Conservation (phyloP, 1,140 invertebrate genomes). For the Cydia splendana region DNA sequence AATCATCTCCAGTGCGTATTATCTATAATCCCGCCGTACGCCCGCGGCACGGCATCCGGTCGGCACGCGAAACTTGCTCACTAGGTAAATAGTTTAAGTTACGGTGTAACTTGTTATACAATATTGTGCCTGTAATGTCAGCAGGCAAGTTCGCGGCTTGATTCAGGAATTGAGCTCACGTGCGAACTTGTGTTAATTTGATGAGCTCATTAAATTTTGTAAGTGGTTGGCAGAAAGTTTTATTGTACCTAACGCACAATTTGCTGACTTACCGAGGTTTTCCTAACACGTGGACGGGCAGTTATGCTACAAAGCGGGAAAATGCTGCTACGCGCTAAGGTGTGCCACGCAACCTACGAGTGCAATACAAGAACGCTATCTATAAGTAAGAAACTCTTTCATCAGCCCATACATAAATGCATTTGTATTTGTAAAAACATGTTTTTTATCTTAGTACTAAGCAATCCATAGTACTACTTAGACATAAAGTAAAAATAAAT, state of each 20-base stretch:
- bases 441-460: too few relatives aligned
- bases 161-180: conserved; percentile 38
- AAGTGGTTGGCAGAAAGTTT: not conserved
- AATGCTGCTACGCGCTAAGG: too few relatives aligned
- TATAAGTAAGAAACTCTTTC: too few relatives aligned
- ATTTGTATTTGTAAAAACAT: too few relatives aligned
- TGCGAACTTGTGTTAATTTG: conserved; percentile 8
- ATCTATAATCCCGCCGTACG: conserved; percentile 41
- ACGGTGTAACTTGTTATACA: conserved; percentile 46
- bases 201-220: conserved; percentile 18
- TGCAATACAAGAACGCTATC: too few relatives aligned
- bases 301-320: too few relatives aligned
- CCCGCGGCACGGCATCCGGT: conserved; percentile 60
- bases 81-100: conserved; percentile 72
- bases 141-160: conserved; percentile 50
- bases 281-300: too few relatives aligned
- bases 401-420: too few relatives aligned
- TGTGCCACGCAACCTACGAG: too few relatives aligned
- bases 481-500: not conserved
- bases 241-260: not conserved
- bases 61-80: conserved; percentile 63
- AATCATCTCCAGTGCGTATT: conserved; percentile 19
- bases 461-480: not conserved
- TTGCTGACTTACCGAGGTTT: not conserved
- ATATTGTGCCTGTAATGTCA: conserved; percentile 56